phyloP scores from a whole-genome alignment of 2,888 invertebrate genomes.

The Rhyacophila evoluta region DNA sequence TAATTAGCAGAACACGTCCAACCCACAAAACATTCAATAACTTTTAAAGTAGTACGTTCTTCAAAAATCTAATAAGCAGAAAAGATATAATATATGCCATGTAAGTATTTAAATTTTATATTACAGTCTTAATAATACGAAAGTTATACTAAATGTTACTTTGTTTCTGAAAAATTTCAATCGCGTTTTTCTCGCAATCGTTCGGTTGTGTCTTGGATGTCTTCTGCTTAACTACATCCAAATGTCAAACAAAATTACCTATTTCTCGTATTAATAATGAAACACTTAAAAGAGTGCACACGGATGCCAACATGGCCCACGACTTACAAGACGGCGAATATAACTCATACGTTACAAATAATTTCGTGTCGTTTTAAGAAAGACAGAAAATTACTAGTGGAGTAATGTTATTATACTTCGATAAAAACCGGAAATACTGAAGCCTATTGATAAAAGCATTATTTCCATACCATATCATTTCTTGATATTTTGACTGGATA shows the following conservation, averaged over 20 bases:
- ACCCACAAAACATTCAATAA: too few relatives aligned
- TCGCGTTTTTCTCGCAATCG: too few relatives aligned
- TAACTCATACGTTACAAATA: not conserved
- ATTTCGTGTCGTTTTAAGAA: not conserved
- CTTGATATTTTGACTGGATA: not conserved
- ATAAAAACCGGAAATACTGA: not conserved
- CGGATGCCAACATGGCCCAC: not conserved
- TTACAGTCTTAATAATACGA: too few relatives aligned
- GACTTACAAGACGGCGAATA: not conserved
- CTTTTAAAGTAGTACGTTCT: too few relatives aligned
- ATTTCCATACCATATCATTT: not conserved
- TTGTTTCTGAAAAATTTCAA: too few relatives aligned
- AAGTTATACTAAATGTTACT: too few relatives aligned
- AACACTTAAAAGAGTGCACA: not conserved
- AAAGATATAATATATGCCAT: too few relatives aligned
- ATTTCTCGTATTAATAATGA: not conserved
- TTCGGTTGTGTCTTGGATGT: too few relatives aligned
- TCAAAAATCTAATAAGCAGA: too few relatives aligned
- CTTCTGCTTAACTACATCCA: too few relatives aligned
- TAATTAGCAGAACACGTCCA: too few relatives aligned
- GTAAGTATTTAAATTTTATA: too few relatives aligned
- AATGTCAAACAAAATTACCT: not conserved
- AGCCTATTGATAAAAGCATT: not conserved
- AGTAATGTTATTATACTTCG: not conserved
- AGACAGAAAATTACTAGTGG: not conserved